Conservation (phyloP, 1,140 invertebrate genomes). For the Drosophila nannoptera region DNA sequence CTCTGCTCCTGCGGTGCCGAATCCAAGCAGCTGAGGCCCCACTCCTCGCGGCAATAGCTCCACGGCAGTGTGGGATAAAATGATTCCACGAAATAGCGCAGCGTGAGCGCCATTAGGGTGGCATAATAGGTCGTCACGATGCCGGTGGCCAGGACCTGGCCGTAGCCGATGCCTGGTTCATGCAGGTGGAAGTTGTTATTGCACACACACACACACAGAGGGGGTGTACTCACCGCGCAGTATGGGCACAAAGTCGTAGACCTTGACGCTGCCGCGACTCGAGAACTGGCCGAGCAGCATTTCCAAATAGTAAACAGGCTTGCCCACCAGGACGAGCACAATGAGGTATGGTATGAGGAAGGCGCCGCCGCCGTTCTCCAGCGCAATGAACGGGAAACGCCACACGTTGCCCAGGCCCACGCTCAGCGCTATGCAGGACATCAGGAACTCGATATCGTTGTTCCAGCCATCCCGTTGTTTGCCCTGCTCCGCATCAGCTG, state of each 20-base stretch:
- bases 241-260: conserved; percentile 82
- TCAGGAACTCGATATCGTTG: conserved; percentile 91
- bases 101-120: conserved; percentile 86
- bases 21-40: conserved; percentile 79
- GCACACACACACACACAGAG: neutral
- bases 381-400: conserved; percentile 90
- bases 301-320: conserved; percentile 95
- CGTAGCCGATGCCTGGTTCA: conserved; percentile 85
- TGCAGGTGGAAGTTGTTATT: conserved; percentile 4
- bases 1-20: conserved; percentile 35
- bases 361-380: conserved; percentile 87
- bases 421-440: conserved; percentile 94
- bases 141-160: conserved; percentile 86
- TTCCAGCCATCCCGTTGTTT: conserved; percentile 86
- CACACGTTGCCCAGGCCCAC: conserved; percentile 87
- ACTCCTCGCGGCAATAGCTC: conserved; percentile 82
- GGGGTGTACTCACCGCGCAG: conserved; percentile 81
- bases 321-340: conserved; percentile 89
- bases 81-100: conserved; percentile 85
- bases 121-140: conserved; percentile 88
- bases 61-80: conserved; percentile 83
- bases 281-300: conserved; percentile 89
- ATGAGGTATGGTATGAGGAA: conserved; percentile 92
- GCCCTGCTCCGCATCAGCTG: conserved; percentile 11
- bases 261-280: conserved; percentile 85